These are phyloP conservation scores for Hippocampus zosterae DNA, from an alignment of 2,113 vertebrate species.

Conservation along the genomic window DNA sequence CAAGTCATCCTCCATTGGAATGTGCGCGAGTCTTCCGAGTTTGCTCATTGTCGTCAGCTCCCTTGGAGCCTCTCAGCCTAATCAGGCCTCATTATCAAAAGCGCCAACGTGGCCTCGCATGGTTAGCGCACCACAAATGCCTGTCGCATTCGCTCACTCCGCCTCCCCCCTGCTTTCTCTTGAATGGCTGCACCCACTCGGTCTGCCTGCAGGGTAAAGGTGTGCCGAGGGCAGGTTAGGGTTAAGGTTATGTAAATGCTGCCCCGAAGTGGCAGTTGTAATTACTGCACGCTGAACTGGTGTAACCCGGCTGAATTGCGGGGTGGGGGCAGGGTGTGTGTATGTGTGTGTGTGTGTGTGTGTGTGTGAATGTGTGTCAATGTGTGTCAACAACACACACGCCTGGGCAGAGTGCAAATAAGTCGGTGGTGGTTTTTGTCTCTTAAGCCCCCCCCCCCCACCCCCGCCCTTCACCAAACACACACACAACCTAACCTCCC, in stretches of 20 bases:
- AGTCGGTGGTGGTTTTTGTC: constrained; percentile 50
- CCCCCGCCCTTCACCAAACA: constrained; percentile 42
- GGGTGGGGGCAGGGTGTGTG: no score
- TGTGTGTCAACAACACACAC: constrained; percentile 19
- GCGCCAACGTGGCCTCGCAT: background rate
- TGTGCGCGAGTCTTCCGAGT: background rate
- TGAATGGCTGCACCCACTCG: background rate
- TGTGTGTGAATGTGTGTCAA: background rate
- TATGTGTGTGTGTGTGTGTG: background rate
- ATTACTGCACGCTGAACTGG: constrained; percentile 63
- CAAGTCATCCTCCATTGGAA: background rate
- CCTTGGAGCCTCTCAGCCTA: background rate
- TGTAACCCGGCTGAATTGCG: constrained; percentile 32
- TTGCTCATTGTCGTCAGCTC: background rate
- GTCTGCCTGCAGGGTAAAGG: constrained; percentile 8
- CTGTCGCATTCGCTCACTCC: background rate
- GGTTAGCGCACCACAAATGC: background rate
- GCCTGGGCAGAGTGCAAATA: constrained; percentile 56
- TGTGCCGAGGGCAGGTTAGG: constrained; percentile 44
- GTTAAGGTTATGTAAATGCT: constrained; percentile 70
- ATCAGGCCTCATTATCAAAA: background rate
- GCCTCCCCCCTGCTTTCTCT: background rate
- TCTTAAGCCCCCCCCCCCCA: constrained; percentile 23
- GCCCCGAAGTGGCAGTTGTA: constrained; percentile 70
- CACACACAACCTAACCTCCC: background rate